Base-by-base conservation (phyloP, 1,140 invertebrate species). In the Rhagoletis pomonella region DNA sequence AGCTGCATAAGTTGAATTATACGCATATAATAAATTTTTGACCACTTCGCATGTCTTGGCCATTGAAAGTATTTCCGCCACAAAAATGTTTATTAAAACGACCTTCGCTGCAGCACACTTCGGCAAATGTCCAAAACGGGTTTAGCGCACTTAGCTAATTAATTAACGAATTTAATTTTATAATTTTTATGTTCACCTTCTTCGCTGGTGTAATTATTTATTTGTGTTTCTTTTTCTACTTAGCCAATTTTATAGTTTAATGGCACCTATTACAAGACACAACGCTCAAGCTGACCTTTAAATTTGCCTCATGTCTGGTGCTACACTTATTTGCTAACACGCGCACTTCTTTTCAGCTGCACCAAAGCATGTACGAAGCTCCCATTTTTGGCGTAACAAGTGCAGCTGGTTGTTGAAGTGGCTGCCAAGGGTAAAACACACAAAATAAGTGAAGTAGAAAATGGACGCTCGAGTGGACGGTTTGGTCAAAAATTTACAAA, bases 151-250 rank as follows among this genome's bases (percentile, higher is more conserved):
- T 81, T 29, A 19, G 73, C 5, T n/a, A 50, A 55, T 81, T 81
- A 81, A 81, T 81, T 81, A 81, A 4, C 73, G 19, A 81, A 81
- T 55, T 81, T 81, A 50, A 81, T 50, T 81, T 81, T 44, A 81
- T 67, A 81, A 19, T 29, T 9, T 81, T 81, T 19, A 58, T 29
- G 50, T 17, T 17, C 64, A 14, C 64, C 4, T 39, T 67, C 29
- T 14, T 4, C 64, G 10, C 29, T 81, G 14, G 47, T 6, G 4
- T n/a, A 55, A 81, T 81, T 81, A 81, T 29, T 81, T 81, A 47
- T 19, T 19, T 50, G 1, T 77, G 1, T 19, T 50, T 77, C n/a
- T 47, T 81, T 81, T 55, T 81, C n/a, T n/a, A 12, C 10, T 42
- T 29, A 58, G 17, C 55, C 12, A 81, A 55, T 81, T 55, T 50